A percentile compares a stretch with the other conserved stretches of the same genome.
phyloP scores from a whole-genome alignment of 2,888 invertebrate genomes.

The Tipula helvola region DNA sequence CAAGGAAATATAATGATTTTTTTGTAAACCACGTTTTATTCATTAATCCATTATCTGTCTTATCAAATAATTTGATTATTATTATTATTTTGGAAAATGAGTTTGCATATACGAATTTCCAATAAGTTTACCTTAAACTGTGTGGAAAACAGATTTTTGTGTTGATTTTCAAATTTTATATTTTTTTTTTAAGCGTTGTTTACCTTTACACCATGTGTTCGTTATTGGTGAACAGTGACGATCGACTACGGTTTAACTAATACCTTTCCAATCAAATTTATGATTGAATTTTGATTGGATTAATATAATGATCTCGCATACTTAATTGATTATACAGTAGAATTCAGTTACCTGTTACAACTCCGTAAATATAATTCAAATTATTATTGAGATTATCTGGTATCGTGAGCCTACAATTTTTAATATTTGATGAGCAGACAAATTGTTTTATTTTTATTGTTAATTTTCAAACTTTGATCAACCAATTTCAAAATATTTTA shows the following conservation, averaged over 20 bases:
- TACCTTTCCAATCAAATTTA: background rate
- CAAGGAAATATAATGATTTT: background rate
- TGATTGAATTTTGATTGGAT: background rate
- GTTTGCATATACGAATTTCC: background rate
- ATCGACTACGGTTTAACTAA: background rate
- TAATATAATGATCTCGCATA: no score
- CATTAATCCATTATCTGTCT: background rate
- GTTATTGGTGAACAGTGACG: background rate
- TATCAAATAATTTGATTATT: conserved; percentile 4
- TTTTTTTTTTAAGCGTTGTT: background rate
- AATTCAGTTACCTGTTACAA: no score
- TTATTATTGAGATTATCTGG: no score
- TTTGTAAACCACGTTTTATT: background rate
- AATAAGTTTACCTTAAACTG: background rate
- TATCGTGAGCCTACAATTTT: no score
- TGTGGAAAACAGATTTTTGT: background rate
- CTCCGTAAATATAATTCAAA: no score
- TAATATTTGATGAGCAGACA: no score
- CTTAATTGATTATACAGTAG: no score
- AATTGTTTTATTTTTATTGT: no score
- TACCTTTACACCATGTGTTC: background rate
- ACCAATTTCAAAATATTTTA: no score
- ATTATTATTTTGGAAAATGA: background rate
- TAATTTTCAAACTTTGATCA: no score
- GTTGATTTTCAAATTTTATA: background rate